Evolutionary conservation across 2,888 invertebrate species (phyloP), one percentile per base, ranked within the genome.

Genomic region (Scaptomyza tumidula): DNA sequence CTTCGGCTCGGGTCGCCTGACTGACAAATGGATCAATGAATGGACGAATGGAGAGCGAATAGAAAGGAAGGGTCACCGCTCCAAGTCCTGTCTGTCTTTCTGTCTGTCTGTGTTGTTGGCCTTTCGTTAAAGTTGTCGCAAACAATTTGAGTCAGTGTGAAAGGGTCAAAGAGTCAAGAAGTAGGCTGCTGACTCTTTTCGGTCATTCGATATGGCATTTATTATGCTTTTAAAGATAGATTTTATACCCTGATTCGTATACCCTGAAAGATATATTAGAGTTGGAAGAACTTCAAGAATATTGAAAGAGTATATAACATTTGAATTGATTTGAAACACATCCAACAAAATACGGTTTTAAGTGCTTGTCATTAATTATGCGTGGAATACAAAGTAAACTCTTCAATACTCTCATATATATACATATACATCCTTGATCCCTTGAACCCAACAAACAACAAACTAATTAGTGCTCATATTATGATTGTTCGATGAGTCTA

Each of bases 301-400:
- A 4, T 11, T 11, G 1, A 10, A 6, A 24, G 29, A 29, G 33
- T 6, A 54, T 11, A 14, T 13, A 48, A 10, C 6, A n/a, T 43
- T 56, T 55, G 35, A 29, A 29, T 29, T 2, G 0, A 6, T 29
- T 29, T 0, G 27, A 29, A 7, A 29, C 29, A 24, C 24, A 24
- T 24, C 24, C 2, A 29, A 29, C 29, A 29, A 55, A 52, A 52
- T 58, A 64, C 46, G 59, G 58, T 74, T 77, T 77, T 58, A 72
- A 75, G 66, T 70, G 72, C 68, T 71, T 71, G 61, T 45, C 82
- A 84, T 84, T 84, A 84, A 84, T 86, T 84, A 71, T 72, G 75
- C 72, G 58, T 64, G 52, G 73, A 58, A 60, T 39, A 41, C 45
- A 50, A 65, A 61, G 43, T 37, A 62, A 60, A 49, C 53, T 64